These are phyloP conservation scores for Metopolophium dirhodum DNA, from an alignment of 1,140 invertebrate genomes.

Conservation along the genomic window DNA sequence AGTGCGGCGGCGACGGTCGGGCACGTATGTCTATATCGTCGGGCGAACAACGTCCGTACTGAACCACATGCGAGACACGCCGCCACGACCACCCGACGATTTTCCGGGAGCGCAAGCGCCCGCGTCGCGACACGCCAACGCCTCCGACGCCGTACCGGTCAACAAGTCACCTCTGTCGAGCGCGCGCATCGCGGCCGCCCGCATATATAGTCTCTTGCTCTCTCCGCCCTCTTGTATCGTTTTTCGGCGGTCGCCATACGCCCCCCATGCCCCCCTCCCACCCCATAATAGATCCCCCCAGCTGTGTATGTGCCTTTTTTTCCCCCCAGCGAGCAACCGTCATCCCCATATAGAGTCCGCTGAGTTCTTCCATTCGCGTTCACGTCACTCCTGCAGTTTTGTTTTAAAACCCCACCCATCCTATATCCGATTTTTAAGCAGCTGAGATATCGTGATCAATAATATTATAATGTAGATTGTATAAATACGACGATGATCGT, in stretches of 20 bases:
- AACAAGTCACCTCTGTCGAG: constrained; percentile 38
- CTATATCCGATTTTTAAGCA: neutral
- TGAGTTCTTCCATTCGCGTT: neutral
- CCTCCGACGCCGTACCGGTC: neutral
- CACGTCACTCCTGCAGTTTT: neutral
- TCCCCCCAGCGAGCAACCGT: neutral
- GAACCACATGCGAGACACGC: constrained; percentile 55
- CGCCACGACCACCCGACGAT: constrained; percentile 36
- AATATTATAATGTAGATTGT: too few species aligned
- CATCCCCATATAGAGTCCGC: neutral
- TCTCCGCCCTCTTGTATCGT: constrained; percentile 25
- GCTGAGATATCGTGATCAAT: too few species aligned
- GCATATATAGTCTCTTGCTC: neutral
- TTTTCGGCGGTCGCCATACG: neutral
- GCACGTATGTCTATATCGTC: constrained; percentile 17
- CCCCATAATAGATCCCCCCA: neutral
- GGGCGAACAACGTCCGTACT: constrained; percentile 39
- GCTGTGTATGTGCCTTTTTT: neutral
- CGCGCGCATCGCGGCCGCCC: neutral
- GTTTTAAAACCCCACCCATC: too few species aligned
- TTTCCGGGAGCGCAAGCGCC: constrained; percentile 23
- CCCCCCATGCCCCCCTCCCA: neutral
- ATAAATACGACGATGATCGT: too few species aligned
- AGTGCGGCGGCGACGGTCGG: neutral
- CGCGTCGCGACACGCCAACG: neutral